These are phyloP conservation scores for Odobenus rosmarus DNA, from an alignment of 2,113 vertebrate species.

Conservation along the genomic window DNA sequence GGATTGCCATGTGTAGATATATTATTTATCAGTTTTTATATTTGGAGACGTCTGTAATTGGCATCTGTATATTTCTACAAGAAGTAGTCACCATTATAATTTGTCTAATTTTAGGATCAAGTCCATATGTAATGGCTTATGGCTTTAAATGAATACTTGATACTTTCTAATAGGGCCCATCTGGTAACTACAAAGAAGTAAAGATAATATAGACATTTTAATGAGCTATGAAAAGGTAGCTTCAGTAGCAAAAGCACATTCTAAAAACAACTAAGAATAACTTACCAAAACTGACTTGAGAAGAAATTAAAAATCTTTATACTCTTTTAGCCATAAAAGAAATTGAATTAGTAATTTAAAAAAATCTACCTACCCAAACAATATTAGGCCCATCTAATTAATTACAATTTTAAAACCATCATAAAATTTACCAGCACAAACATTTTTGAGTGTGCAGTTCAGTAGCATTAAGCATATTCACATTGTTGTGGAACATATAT, in stretches of 20 bases:
- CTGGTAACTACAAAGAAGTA: neutral
- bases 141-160: neutral
- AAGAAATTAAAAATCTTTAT: constrained; percentile 28
- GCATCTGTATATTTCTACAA: neutral
- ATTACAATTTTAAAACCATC: neutral
- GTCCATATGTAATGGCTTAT: neutral
- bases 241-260: constrained; percentile 18
- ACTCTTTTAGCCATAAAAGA: constrained; percentile 11
- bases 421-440: neutral
- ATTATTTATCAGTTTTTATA: constrained; percentile 20
- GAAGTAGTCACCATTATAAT: neutral
- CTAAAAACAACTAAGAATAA: neutral
- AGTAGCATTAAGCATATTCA: neutral
- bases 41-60: constrained; percentile 2
- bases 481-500: neutral
- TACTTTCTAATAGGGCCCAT: neutral
- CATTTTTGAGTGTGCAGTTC: neutral
- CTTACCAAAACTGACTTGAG: constrained; percentile 26
- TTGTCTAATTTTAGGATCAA: neutral
- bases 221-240: neutral
- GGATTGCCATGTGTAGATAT: neutral
- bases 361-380: neutral
- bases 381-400: neutral
- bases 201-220: constrained; percentile 15
- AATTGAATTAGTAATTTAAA: neutral